Conservation (phyloP, 2,113 vertebrate genomes). For the Nerophis lumbriciformis region DNA sequence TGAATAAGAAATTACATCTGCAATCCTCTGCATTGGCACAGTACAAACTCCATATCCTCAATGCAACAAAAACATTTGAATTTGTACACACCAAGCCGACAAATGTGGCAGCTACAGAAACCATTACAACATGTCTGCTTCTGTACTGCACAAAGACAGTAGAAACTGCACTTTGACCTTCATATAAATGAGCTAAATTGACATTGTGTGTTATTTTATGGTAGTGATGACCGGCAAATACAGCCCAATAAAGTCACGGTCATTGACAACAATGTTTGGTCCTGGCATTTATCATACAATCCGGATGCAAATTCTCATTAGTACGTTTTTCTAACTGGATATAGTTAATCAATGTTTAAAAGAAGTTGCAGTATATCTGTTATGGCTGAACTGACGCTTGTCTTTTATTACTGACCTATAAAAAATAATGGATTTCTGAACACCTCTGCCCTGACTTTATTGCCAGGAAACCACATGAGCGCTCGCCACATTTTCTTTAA, state of each 20-base stretch:
- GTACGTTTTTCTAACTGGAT: background rate
- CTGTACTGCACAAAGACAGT: conserved; percentile 6
- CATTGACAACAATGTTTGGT: conserved; percentile 1
- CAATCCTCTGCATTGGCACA: conserved; percentile 22
- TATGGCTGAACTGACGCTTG: background rate
- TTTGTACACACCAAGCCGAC: conserved; percentile 39
- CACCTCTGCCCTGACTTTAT: conserved; percentile 8
- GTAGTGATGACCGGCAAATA: conserved; percentile 9
- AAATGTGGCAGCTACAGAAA: conserved; percentile 47
- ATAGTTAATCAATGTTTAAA: background rate
- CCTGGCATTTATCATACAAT: conserved; percentile 1
- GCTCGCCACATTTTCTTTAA: conserved; percentile 10
- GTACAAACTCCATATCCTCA: conserved; percentile 16
- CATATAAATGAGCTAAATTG: conserved; percentile 8
- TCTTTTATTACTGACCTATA: conserved; percentile 13
- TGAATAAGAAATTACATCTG: conserved; percentile 50
- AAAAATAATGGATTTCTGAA: conserved; percentile 12
- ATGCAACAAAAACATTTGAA: conserved; percentile 27
- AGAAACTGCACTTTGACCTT: conserved; percentile 28
- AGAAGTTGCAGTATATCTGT: background rate
- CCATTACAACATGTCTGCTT: conserved; percentile 1
- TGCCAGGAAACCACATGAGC: conserved; percentile 14
- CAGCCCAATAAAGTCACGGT: conserved; percentile 12
- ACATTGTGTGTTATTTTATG: background rate
- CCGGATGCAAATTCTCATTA: background rate